Base-by-base conservation (phyloP, 2,797 vertebrate genomes). In the Rachycentron canadum region DNA sequence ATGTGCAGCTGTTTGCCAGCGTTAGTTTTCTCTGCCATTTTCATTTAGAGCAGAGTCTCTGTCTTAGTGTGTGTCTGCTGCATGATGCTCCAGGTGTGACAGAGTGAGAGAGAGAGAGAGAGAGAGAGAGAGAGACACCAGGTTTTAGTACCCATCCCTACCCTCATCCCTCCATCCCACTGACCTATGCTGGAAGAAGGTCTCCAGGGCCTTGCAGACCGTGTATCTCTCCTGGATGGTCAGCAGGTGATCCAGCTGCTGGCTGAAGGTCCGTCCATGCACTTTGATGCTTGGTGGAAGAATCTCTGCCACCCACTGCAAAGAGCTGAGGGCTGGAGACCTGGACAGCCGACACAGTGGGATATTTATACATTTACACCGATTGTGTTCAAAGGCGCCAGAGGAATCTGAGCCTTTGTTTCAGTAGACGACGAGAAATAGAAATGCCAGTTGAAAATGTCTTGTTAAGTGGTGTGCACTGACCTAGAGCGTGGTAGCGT, bases 121-220 rank as follows among this genome's bases (percentile, higher is more conserved):
- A 32, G 32, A 32, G 32, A 32, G 32, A 3, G 32, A 32, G 3
- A 32, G 7, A 32, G 32, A 3, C n/a, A n/a, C n/a, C n/a, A n/a
- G n/a, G n/a, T 32, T 32, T 32, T 32, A 7, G 32, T 32, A 32
- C 7, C 26, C 50, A 16, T 32, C 32, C 17, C 21, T 30, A 5
- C 26, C 13, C 26, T 26, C 9, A 13, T 32, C 43, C 11, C 43
- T 62, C 23, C 13, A 3, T 16, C 21, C 10, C n/a, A 56, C 90
- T 89, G 45, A 99, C 98, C 98, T 97, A 92, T 99, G 98, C 86
- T 99, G 98, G 92, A 99, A 99, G 96, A 99, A 99, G 81, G 96
- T 96, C 93, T 99, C 98, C 38, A 99, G 95, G 0, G 96, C 94
- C 84, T 97, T 98, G 94, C 98, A 99, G 93, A 97, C 86, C 0